Conservation (phyloP, 2,888 invertebrate species). For the Stegophylla sp. region DNA sequence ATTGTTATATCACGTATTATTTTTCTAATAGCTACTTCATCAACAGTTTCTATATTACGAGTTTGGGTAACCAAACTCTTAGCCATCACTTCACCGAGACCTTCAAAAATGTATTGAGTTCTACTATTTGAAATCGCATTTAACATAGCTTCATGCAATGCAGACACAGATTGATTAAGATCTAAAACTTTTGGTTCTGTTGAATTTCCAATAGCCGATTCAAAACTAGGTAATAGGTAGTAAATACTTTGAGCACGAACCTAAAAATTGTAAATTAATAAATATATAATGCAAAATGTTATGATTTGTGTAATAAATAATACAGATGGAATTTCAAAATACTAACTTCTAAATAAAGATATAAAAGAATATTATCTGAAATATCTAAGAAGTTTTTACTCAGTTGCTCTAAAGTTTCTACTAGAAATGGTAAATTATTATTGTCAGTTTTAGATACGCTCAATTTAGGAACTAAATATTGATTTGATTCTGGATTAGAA, state of each 20-base stretch:
- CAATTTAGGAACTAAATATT: conserved; percentile 49
- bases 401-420: conserved; percentile 64
- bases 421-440: conserved; percentile 53
- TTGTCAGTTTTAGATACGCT: conserved; percentile 47
- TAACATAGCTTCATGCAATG: conserved; percentile 78
- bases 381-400: conserved; percentile 85
- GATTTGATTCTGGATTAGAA: conserved; percentile 62
- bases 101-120: conserved; percentile 85
- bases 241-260: conserved; percentile 94
- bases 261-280: conserved; percentile 64
- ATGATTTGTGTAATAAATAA: background rate
- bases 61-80: conserved; percentile 82
- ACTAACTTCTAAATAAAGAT: conserved; percentile 87
- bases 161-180: conserved; percentile 78
- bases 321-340: background rate
- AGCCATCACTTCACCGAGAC: conserved; percentile 82
- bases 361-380: conserved; percentile 86
- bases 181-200: conserved; percentile 79
- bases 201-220: conserved; percentile 70
- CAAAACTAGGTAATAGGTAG: conserved; percentile 73
- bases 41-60: conserved; percentile 79
- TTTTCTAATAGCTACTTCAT: conserved; percentile 71
- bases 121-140: conserved; percentile 63
- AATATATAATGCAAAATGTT: background rate
- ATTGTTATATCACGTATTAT: conserved; percentile 87